A percentile compares a stretch with the other conserved stretches of the same genome.
phyloP scores from a whole-genome alignment of 2,888 invertebrate species.

The Hipparchia sbordonii region DNA sequence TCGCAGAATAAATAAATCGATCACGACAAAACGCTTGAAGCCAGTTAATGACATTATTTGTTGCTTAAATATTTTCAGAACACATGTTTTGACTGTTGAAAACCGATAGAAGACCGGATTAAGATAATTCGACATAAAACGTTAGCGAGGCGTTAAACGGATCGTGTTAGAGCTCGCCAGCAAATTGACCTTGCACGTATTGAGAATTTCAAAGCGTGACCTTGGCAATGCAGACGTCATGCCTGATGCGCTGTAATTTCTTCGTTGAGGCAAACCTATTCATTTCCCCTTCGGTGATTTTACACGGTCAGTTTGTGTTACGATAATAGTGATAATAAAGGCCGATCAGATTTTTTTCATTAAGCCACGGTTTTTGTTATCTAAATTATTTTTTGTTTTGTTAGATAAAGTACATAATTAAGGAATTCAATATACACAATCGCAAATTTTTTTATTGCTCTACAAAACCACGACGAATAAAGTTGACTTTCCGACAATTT shows the following conservation, averaged over 20 bases:
- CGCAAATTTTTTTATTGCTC: too few species aligned
- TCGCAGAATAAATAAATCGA: background rate
- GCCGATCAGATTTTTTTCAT: background rate
- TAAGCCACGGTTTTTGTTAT: too few species aligned
- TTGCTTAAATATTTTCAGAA: conserved; percentile 13
- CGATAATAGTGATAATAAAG: background rate
- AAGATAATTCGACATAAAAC: conserved; percentile 30
- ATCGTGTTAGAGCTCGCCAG: conserved; percentile 53
- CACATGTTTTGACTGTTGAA: conserved; percentile 11
- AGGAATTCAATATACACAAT: too few species aligned
- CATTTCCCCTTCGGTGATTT: conserved; percentile 6
- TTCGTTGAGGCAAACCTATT: conserved; percentile 8
- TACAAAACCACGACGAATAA: too few species aligned
- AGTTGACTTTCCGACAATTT: too few species aligned
- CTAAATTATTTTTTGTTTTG: too few species aligned
- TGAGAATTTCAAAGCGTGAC: conserved; percentile 46
- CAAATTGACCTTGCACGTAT: conserved; percentile 59
- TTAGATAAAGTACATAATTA: too few species aligned
- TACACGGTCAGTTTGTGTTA: background rate
- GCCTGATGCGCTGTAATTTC: conserved; percentile 2
- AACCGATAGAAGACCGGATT: conserved; percentile 27
- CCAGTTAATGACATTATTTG: conserved; percentile 6
- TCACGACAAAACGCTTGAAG: conserved; percentile 15
- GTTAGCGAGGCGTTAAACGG: conserved; percentile 48
- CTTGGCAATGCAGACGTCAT: conserved; percentile 23